phyloP scores from a whole-genome alignment of 2,888 invertebrate species.

The Andrena chrysosceles region DNA sequence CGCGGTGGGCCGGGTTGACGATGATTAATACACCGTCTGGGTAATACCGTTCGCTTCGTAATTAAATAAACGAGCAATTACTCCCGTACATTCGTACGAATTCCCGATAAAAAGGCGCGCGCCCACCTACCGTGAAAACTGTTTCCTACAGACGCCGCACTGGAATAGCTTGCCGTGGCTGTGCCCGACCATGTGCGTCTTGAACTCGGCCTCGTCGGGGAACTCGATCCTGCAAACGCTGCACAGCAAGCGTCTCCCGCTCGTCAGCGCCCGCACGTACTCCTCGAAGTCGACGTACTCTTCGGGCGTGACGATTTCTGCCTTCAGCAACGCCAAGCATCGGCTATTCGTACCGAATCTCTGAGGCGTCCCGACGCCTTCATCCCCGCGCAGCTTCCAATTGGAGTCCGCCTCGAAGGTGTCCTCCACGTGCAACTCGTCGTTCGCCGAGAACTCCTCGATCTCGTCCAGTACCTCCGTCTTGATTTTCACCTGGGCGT shows the following conservation, averaged over 20 bases:
- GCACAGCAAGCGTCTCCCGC: conserved; percentile 57
- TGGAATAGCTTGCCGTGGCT: conserved; percentile 59
- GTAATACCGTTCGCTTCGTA: conserved; percentile 6
- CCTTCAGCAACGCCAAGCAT: conserved; percentile 1
- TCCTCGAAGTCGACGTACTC: conserved; percentile 63
- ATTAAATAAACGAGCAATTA: conserved; percentile 37
- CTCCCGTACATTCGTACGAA: neutral
- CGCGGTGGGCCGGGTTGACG: neutral
- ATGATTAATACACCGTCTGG: conserved; percentile 18
- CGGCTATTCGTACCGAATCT: neutral
- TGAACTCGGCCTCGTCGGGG: conserved; percentile 60
- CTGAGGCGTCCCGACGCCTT: neutral
- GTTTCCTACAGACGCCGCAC: conserved; percentile 60
- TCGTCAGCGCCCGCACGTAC: conserved; percentile 56
- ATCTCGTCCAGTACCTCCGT: conserved; percentile 67
- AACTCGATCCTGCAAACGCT: conserved; percentile 66
- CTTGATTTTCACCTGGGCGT: conserved; percentile 66
- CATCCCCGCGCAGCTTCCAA: conserved; percentile 5
- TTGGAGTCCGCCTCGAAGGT: neutral
- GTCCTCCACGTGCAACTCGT: conserved; percentile 49
- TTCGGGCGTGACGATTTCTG: conserved; percentile 13
- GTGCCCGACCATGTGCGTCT: conserved; percentile 63
- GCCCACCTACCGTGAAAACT: conserved; percentile 49
- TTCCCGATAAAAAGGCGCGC: neutral
- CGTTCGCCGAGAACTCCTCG: conserved; percentile 63